These are phyloP conservation scores for Sesia bembeciformis DNA, from an alignment of 2,888 invertebrate genomes.

Conservation along the genomic window DNA sequence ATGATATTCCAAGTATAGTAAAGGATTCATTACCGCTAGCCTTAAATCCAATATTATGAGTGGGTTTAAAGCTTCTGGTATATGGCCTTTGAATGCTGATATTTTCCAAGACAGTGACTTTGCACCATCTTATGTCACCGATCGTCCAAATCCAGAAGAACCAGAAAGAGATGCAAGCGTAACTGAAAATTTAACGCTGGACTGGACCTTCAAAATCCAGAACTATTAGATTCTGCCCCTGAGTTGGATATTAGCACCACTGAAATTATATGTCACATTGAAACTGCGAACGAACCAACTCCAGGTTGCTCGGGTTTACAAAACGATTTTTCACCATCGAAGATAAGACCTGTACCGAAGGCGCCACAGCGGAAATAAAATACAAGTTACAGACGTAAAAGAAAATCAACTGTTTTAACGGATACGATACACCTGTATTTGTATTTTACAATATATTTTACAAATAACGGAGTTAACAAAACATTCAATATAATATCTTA, in stretches of 20 bases:
- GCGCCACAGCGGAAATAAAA: too few species aligned
- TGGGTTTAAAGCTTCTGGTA: constrained; percentile 1
- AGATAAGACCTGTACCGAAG: constrained; percentile 9
- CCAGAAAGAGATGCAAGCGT: neutral
- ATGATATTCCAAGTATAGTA: neutral
- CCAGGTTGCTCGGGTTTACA: constrained; percentile 6
- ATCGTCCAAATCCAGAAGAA: constrained; percentile 4
- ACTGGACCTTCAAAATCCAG: constrained; percentile 7
- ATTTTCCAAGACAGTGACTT: constrained; percentile 6
- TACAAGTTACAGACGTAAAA: too few species aligned
- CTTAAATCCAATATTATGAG: neutral
- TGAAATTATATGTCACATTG: constrained; percentile 8
- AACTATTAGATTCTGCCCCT: constrained; percentile 8
- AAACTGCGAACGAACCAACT: constrained; percentile 10
- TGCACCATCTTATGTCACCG: constrained; percentile 6
- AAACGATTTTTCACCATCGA: constrained; percentile 7
- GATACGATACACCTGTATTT: too few species aligned
- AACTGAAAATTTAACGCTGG: constrained; percentile 1
- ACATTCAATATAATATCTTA: too few species aligned
- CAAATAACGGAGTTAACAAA: too few species aligned
- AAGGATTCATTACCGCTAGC: neutral
- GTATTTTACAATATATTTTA: too few species aligned
- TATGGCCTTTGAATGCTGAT: constrained; percentile 4
- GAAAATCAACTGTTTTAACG: too few species aligned
- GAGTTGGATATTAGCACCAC: constrained; percentile 9